phyloP scores from a whole-genome alignment of 2,113 vertebrate species.

The Burhinus bistriatus region DNA sequence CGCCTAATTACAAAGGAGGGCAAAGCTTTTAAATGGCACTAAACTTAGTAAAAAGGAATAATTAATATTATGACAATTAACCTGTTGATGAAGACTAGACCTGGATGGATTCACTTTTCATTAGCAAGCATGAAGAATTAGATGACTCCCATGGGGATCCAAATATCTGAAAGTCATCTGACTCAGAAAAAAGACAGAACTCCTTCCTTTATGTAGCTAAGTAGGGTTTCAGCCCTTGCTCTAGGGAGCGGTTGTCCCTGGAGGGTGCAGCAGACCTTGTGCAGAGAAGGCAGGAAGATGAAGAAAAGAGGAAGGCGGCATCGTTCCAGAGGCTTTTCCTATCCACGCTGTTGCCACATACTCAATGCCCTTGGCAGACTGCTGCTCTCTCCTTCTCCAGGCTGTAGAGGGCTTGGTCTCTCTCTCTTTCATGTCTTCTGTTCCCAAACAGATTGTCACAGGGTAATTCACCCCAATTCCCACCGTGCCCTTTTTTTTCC shows the following conservation, averaged over 20 bases:
- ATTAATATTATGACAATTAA: conserved; percentile 9
- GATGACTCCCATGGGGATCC: background rate
- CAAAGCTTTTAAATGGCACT: background rate
- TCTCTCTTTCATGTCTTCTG: background rate
- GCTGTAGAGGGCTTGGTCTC: background rate
- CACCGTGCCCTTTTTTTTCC: background rate
- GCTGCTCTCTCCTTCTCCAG: background rate
- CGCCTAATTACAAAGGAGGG: background rate
- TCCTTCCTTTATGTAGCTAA: background rate
- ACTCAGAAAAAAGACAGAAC: background rate
- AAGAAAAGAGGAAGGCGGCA: background rate
- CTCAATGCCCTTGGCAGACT: background rate
- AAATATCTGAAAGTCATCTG: background rate
- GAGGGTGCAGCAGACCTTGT: background rate
- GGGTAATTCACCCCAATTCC: background rate
- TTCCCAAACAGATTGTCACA: background rate
- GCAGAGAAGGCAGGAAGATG: background rate
- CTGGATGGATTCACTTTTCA: background rate
- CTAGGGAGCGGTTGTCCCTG: background rate
- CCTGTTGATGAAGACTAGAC: background rate
- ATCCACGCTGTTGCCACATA: background rate
- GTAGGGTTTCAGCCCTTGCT: background rate
- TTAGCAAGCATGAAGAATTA: background rate
- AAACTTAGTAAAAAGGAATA: conserved; percentile 5
- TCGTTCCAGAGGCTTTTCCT: background rate